Evolutionary conservation across 2,888 invertebrate genomes (phyloP).

Genomic region (Drosophila ezoana): DNA sequence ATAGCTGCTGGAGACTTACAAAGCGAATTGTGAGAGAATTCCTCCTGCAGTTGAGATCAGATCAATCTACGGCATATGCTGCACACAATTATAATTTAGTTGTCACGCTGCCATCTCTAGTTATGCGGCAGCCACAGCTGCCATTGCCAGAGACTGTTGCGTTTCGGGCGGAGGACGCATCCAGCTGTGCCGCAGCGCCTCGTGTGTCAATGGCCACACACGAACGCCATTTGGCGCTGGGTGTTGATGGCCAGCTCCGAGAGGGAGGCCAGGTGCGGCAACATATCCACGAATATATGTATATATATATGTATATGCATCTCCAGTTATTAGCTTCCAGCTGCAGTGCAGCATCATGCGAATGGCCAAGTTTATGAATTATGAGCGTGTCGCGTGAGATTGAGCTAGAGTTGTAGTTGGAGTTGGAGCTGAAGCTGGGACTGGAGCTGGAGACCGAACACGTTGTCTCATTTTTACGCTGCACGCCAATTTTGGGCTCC

Average conservation of each 20-base stretch:
- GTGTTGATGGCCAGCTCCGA: slow-evolving; percentile 68
- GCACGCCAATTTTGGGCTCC: slow-evolving; percentile 77
- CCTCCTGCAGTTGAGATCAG: too few species aligned
- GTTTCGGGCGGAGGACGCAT: slow-evolving; percentile 39
- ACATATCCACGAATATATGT: slow-evolving; percentile 44
- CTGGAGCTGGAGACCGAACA: slow-evolving; percentile 46
- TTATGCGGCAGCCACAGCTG: slow-evolving; percentile 5
- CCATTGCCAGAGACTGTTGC: slow-evolving; percentile 35
- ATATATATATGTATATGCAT: slow-evolving; percentile 18
- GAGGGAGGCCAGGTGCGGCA: slow-evolving; percentile 24
- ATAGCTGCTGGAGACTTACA: too few species aligned
- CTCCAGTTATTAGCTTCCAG: slow-evolving; percentile 44
- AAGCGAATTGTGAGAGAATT: neutral
- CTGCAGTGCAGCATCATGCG: slow-evolving; percentile 42
- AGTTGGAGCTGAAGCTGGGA: slow-evolving; percentile 6
- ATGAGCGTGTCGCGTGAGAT: slow-evolving; percentile 76
- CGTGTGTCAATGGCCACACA: slow-evolving; percentile 79
- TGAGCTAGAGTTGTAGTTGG: slow-evolving; percentile 40
- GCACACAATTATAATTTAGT: neutral
- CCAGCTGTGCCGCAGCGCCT: slow-evolving; percentile 76
- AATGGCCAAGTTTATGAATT: slow-evolving; percentile 68
- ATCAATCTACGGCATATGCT: neutral
- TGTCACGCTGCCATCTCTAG: slow-evolving; percentile 53
- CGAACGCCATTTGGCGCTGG: slow-evolving; percentile 75
- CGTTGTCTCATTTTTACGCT: slow-evolving; percentile 80